These are phyloP conservation scores for Pseudomyrmex sp. DNA, from an alignment of 1,140 invertebrate species.

Conservation along the genomic window DNA sequence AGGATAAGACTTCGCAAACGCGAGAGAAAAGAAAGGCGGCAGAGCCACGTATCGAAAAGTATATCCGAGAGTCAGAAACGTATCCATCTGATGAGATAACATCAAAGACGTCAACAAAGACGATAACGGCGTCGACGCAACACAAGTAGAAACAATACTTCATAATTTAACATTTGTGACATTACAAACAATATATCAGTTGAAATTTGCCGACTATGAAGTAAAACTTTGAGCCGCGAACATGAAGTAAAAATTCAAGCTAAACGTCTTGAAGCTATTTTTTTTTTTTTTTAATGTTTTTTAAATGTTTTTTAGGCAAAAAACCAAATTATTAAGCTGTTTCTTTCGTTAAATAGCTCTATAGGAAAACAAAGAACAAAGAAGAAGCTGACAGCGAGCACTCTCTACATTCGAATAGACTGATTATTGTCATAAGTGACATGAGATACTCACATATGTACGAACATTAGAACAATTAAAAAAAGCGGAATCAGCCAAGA, in stretches of 20 bases:
- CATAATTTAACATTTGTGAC: constrained; percentile 33
- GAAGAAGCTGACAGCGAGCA: constrained; percentile 29
- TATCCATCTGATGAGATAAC: neutral
- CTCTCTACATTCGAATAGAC: constrained; percentile 39
- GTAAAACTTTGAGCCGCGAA: neutral
- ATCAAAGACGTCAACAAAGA: neutral
- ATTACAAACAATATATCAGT: neutral
- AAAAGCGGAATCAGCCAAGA: neutral
- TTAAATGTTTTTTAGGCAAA: neutral
- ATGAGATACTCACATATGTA: neutral
- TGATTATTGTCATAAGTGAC: neutral
- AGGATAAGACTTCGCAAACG: neutral
- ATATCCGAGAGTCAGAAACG: neutral
- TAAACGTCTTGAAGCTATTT: neutral
- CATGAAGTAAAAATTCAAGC: neutral
- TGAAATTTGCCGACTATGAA: neutral
- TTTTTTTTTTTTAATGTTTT: neutral
- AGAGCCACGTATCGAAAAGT: constrained; percentile 13
- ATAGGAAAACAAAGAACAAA: neutral
- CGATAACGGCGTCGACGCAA: neutral
- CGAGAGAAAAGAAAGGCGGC: neutral
- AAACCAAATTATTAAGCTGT: constrained; percentile 11
- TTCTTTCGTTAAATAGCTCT: neutral
- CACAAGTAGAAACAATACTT: neutral
- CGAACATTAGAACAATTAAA: neutral